Percentiles rank a stretch among this genome's conserved stretches.
phyloP scores from a whole-genome alignment of 2,888 invertebrate genomes.

The Leptinotarsa rubiginosa region DNA sequence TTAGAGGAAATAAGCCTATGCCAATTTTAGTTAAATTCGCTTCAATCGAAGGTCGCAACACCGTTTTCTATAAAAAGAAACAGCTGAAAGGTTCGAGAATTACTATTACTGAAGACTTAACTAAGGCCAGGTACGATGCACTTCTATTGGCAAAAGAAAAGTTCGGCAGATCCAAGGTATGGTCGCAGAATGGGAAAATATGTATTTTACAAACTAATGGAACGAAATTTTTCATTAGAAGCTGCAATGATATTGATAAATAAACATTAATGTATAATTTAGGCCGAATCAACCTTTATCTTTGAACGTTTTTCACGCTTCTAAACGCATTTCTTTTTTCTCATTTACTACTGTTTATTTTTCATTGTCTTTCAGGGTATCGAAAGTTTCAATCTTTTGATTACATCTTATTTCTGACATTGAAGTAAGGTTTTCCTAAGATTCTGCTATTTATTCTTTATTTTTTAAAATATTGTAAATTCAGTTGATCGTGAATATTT shows the following conservation, averaged over 20 bases:
- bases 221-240: neutral
- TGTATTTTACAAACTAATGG: conserved; percentile 13
- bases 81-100: too few species aligned
- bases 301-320: neutral
- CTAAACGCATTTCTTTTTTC: conserved; percentile 9
- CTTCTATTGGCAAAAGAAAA: conserved; percentile 22
- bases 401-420: conserved; percentile 10
- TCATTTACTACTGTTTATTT: conserved; percentile 18
- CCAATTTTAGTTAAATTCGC: too few species aligned
- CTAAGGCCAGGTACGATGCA: neutral
- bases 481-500: neutral
- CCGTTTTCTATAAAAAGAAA: too few species aligned
- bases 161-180: conserved; percentile 21
- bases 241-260: too few species aligned
- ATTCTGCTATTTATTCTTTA: conserved; percentile 19
- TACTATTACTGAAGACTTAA: too few species aligned
- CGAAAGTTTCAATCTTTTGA: conserved; percentile 1
- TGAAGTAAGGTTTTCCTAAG: conserved; percentile 12
- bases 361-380: conserved; percentile 8
- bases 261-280: too few species aligned
- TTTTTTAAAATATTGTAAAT: neutral
- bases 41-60: too few species aligned
- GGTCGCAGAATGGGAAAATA: conserved; percentile 30
- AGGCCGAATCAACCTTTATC: too few species aligned
- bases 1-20: too few species aligned